Evolutionary conservation across 2,888 invertebrate species (phyloP).

Genomic region (Epistrophella euchroma): DNA sequence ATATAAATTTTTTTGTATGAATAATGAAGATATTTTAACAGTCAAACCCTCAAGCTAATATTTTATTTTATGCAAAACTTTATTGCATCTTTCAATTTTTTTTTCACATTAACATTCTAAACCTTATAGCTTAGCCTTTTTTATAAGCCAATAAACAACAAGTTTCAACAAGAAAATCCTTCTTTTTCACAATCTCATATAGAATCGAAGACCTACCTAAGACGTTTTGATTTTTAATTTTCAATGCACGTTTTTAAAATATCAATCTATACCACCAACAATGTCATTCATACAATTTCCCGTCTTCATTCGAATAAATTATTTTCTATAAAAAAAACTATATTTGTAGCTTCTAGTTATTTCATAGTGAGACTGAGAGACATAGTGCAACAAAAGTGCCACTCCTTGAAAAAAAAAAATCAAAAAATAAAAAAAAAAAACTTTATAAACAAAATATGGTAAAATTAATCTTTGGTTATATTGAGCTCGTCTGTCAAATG

Average conservation of each 20-base stretch:
- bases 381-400: slow-evolving; percentile 35
- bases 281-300: slow-evolving; percentile 38
- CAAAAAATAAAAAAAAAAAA: not conserved
- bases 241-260: slow-evolving; percentile 58
- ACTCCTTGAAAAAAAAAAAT: slow-evolving; percentile 45
- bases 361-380: not conserved
- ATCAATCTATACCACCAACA: slow-evolving; percentile 38
- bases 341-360: slow-evolving; percentile 2
- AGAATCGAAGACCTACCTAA: slow-evolving; percentile 22
- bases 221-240: slow-evolving; percentile 45
- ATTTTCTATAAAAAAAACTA: slow-evolving; percentile 2
- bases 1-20: not conserved
- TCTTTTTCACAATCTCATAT: slow-evolving; percentile 11
- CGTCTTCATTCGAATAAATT: slow-evolving; percentile 42
- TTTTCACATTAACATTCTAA: not conserved
- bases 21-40: slow-evolving; percentile 36
- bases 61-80: slow-evolving; percentile 31
- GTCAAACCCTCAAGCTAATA: slow-evolving; percentile 21
- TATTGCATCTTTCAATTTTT: slow-evolving; percentile 4
- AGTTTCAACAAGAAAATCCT: slow-evolving; percentile 42
- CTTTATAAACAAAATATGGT: slow-evolving; percentile 36
- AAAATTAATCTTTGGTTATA: slow-evolving; percentile 32
- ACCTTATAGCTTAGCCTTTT: slow-evolving; percentile 14
- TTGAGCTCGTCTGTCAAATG: slow-evolving; percentile 56
- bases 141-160: slow-evolving; percentile 33